Percentiles rank a stretch among this genome's conserved stretches.
phyloP scores from a whole-genome alignment of 37 sponge, comb jelly and placozoan genomes.

The Agelas oroides region DNA sequence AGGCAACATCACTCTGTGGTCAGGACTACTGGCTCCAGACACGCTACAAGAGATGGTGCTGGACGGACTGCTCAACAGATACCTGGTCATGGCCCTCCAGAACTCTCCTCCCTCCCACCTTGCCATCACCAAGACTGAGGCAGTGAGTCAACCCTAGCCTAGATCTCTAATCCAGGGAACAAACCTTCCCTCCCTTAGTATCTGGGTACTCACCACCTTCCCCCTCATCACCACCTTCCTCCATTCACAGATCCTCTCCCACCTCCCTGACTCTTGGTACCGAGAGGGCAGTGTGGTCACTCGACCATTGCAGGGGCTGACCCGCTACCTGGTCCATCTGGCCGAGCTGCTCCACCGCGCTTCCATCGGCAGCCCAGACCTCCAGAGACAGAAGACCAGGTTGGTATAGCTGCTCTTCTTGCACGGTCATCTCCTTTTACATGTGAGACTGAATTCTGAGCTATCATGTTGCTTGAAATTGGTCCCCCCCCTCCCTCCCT shows the following conservation, averaged over 20 bases:
- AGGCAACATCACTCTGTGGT: constrained; percentile 67
- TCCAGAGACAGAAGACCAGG: constrained; percentile 34
- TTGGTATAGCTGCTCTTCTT: constrained; percentile 5
- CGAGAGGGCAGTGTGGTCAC: neutral
- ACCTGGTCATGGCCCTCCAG: constrained; percentile 60
- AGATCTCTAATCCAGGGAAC: neutral
- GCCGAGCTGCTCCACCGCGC: constrained; percentile 20
- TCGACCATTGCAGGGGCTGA: constrained; percentile 17
- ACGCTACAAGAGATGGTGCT: constrained; percentile 63
- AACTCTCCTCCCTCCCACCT: constrained; percentile 30
- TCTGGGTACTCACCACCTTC: neutral
- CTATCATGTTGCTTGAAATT: too few relatives aligned
- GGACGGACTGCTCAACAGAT: constrained; percentile 80
- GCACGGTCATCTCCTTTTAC: too few relatives aligned
- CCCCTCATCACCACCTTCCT: too few relatives aligned
- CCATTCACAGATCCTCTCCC: constrained; percentile 9
- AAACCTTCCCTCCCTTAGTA: neutral
- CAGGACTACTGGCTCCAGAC: constrained; percentile 41
- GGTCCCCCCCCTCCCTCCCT: too few relatives aligned
- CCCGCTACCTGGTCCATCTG: constrained; percentile 34
- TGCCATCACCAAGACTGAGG: constrained; percentile 42
- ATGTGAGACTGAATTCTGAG: too few relatives aligned
- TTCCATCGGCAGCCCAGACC: constrained; percentile 36
- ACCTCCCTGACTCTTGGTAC: constrained; percentile 28
- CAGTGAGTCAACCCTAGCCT: constrained; percentile 10